phyloP scores from a whole-genome alignment of 2,797 vertebrate genomes.

The Muraenolepis orangiensis region DNA sequence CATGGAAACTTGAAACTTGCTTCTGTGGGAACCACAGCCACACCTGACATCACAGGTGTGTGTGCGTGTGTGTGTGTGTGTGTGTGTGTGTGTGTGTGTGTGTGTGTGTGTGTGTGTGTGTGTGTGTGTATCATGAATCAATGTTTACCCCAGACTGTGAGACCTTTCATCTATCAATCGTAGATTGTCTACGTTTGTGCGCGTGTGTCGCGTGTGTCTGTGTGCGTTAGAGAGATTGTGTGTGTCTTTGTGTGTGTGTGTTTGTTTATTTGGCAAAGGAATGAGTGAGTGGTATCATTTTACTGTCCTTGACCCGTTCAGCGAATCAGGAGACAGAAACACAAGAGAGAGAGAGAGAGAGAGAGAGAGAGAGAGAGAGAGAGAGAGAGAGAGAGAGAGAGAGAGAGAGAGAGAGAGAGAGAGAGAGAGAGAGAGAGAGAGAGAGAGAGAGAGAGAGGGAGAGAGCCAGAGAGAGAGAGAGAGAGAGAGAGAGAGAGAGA shows the following conservation, averaged over 20 bases:
- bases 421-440: background rate
- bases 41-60: too few relatives aligned
- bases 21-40: too few relatives aligned
- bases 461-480: slow-evolving; percentile 22
- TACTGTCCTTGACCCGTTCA: slow-evolving; percentile 66
- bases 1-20: too few relatives aligned
- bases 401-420: too few relatives aligned
- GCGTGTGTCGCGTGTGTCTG: background rate
- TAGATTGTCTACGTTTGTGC: slow-evolving; percentile 1
- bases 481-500: slow-evolving; percentile 10
- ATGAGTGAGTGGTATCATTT: slow-evolving; percentile 70
- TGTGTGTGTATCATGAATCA: slow-evolving; percentile 48
- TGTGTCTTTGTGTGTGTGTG: slow-evolving; percentile 25
- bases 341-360: slow-evolving; percentile 43
- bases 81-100: too few relatives aligned
- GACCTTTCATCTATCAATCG: slow-evolving; percentile 60
- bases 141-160: slow-evolving; percentile 46
- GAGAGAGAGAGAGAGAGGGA: background rate
- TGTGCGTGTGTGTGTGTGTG: too few relatives aligned
- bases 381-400: background rate
- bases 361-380: slow-evolving; percentile 51
- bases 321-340: slow-evolving; percentile 37
- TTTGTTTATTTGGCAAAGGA: slow-evolving; percentile 51
- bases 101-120: too few relatives aligned
- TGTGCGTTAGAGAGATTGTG: slow-evolving; percentile 20